Evolutionary conservation across 2,113 vertebrate species (phyloP).

Genomic region (Casuarius casuarius): DNA sequence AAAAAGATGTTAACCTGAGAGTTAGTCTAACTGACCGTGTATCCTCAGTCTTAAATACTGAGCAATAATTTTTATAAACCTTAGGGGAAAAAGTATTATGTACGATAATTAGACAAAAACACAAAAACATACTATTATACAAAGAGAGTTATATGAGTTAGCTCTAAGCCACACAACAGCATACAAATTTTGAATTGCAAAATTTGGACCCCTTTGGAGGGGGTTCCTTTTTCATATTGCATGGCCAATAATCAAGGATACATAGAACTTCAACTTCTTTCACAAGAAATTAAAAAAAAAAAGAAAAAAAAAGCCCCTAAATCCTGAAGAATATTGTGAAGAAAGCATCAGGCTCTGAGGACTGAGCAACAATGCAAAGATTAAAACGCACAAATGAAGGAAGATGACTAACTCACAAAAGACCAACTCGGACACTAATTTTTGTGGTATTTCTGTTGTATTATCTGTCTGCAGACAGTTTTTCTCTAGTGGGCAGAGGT

Average conservation of each 20-base stretch:
- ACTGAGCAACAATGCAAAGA: not conserved
- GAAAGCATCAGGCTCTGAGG: not conserved
- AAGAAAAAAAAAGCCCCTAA: not conserved
- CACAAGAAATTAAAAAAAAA: not conserved
- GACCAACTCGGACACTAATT: not conserved
- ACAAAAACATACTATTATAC: no score
- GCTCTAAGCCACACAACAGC: not conserved
- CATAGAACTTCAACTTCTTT: not conserved
- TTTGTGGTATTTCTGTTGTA: not conserved
- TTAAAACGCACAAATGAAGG: not conserved
- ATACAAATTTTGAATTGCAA: not conserved
- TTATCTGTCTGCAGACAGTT: not conserved
- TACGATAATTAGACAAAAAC: not conserved
- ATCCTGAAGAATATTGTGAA: not conserved
- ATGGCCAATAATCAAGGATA: not conserved
- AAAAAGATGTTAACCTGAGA: not conserved
- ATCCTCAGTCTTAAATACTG: not conserved
- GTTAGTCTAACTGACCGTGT: not conserved
- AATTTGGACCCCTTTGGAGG: not conserved
- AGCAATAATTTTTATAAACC: not conserved
- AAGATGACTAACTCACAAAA: not conserved
- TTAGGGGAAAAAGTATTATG: not conserved
- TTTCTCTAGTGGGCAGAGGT: not conserved
- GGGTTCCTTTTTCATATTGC: not conserved
- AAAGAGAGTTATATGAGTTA: not conserved